Evolutionary conservation across 1,140 invertebrate species (phyloP).

Genomic region (Drosophila triauraria): DNA sequence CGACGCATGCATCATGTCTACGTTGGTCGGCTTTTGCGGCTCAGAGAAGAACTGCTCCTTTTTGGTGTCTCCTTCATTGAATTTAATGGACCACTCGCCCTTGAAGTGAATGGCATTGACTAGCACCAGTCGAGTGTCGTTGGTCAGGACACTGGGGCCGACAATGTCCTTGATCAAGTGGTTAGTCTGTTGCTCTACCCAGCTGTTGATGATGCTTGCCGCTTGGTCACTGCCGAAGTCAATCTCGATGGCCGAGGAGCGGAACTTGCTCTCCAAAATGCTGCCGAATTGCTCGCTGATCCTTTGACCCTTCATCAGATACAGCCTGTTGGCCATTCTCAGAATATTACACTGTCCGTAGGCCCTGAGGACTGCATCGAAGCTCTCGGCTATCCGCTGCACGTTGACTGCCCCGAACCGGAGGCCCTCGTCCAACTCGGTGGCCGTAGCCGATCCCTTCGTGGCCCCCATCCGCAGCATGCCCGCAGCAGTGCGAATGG

Average conservation of each 20-base stretch:
- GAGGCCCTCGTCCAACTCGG: constrained; percentile 85
- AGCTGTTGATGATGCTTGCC: constrained; percentile 88
- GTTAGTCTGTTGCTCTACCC: constrained; percentile 90
- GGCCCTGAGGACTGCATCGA: constrained; percentile 56
- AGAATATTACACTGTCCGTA: constrained; percentile 80
- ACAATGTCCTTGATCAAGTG: constrained; percentile 90
- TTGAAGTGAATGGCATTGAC: constrained; percentile 95
- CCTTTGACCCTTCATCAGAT: constrained; percentile 85
- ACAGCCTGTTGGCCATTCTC: constrained; percentile 89
- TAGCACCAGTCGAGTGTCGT: constrained; percentile 88
- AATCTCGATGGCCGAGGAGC: constrained; percentile 86
- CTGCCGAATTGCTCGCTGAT: constrained; percentile 84
- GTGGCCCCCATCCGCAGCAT: constrained; percentile 86
- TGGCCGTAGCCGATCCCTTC: constrained; percentile 85
- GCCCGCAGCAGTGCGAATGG: constrained; percentile 79
- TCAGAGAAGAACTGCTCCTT: constrained; percentile 79
- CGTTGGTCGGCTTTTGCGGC: constrained; percentile 57
- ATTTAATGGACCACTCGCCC: constrained; percentile 86
- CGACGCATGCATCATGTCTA: constrained; percentile 85
- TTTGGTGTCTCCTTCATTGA: constrained; percentile 77
- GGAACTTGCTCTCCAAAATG: constrained; percentile 78
- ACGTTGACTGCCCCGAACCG: constrained; percentile 47
- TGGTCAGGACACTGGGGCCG: constrained; percentile 85
- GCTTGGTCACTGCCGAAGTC: constrained; percentile 85
- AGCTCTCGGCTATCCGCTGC: constrained; percentile 41